phyloP scores from a whole-genome alignment of 2,888 invertebrate species.

The Stomorhina lunata region DNA sequence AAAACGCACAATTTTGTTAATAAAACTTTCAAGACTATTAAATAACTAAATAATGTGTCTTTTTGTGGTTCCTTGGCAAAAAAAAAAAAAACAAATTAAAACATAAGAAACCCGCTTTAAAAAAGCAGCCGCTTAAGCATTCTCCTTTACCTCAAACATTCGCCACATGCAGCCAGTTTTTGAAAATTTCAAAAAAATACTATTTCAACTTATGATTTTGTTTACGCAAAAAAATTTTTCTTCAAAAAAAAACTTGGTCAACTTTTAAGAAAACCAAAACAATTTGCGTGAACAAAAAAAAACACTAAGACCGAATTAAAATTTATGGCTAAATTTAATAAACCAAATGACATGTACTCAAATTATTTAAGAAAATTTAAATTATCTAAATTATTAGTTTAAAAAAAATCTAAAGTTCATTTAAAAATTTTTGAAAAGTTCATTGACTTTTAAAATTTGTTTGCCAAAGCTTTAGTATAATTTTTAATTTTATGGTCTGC shows the following conservation, averaged over 20 bases:
- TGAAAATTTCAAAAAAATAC: no score
- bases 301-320: conserved; percentile 37
- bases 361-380: background rate
- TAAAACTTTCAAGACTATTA: conserved; percentile 37
- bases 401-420: background rate
- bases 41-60: conserved; percentile 52
- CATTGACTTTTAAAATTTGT: conserved; percentile 23
- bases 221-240: conserved; percentile 13
- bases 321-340: conserved; percentile 48
- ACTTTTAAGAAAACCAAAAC: conserved; percentile 16
- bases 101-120: conserved; percentile 7
- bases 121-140: conserved; percentile 14
- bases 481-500: background rate
- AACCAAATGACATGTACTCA: conserved; percentile 45
- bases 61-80: conserved; percentile 7
- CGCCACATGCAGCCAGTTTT: conserved; percentile 29
- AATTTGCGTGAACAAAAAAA: background rate
- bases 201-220: conserved; percentile 25
- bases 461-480: background rate
- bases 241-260: conserved; percentile 42
- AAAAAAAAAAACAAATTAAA: background rate
- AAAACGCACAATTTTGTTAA: conserved; percentile 52
- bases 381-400: background rate
- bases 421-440: conserved; percentile 6
- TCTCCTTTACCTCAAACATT: background rate